These are phyloP conservation scores for Pogonognathellus flavescens DNA, from an alignment of 1,140 invertebrate genomes.

Conservation along the genomic window DNA sequence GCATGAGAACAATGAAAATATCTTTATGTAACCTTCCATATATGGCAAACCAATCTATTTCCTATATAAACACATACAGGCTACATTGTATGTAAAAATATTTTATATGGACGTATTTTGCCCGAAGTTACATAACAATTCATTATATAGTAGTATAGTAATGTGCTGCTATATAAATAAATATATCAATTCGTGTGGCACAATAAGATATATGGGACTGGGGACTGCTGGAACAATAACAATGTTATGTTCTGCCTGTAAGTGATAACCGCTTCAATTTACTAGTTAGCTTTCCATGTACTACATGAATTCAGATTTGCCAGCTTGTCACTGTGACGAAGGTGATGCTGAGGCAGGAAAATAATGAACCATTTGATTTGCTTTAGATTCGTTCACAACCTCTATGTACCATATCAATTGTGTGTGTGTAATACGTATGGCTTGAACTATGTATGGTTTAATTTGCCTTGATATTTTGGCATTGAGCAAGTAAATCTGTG, in stretches of 20 bases:
- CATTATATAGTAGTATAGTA: too few relatives aligned
- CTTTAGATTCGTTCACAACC: too few relatives aligned
- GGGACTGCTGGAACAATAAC: neutral
- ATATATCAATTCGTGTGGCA: neutral
- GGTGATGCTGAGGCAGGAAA: neutral
- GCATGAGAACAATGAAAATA: neutral
- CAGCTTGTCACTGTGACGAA: neutral
- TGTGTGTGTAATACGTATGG: too few relatives aligned
- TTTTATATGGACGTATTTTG: neutral
- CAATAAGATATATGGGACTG: neutral
- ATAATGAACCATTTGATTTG: too few relatives aligned
- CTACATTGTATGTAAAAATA: neutral
- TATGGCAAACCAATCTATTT: too few relatives aligned
- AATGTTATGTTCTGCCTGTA: neutral
- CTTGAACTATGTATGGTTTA: too few relatives aligned
- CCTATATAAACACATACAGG: neutral
- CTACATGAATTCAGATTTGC: neutral
- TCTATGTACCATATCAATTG: too few relatives aligned
- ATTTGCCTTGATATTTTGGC: too few relatives aligned
- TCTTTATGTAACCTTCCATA: neutral
- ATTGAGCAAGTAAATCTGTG: too few relatives aligned
- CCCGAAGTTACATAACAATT: neutral
- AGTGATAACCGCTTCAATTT: conserved; percentile 19
- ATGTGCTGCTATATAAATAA: neutral
- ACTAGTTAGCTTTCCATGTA: conserved; percentile 21